phyloP scores from a whole-genome alignment of 2,888 invertebrate species.

The Gymnoscelis rufifasciata region DNA sequence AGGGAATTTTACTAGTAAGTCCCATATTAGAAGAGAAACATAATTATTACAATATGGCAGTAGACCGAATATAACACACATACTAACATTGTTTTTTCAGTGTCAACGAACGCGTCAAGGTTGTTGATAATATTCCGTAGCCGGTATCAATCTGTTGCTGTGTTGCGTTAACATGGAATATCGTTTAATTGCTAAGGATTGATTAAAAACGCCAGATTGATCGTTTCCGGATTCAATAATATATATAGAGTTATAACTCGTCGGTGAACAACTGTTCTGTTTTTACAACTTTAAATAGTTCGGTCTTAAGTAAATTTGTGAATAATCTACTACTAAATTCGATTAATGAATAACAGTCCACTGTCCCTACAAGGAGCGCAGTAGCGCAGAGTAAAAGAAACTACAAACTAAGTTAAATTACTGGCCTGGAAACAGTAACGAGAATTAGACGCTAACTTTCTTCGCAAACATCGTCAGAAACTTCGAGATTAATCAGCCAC shows the following conservation, averaged over 20 bases:
- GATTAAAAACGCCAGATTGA: conserved; percentile 13
- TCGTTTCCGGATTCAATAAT: conserved; percentile 6
- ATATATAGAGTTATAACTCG: background rate
- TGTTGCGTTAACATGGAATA: conserved; percentile 2
- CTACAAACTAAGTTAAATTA: conserved; percentile 20
- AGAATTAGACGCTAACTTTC: conserved; percentile 19
- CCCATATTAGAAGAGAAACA: too few species aligned
- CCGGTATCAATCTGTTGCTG: conserved; percentile 7
- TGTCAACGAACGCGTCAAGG: conserved; percentile 35
- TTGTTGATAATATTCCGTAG: conserved; percentile 23
- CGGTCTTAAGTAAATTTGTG: too few species aligned
- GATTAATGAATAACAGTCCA: conserved; percentile 10
- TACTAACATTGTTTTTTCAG: conserved; percentile 17
- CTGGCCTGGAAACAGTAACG: conserved; percentile 19
- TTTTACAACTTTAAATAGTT: too few species aligned
- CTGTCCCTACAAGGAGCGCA: too few species aligned
- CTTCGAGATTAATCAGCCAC: conserved; percentile 19
- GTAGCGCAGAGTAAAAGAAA: conserved; percentile 14
- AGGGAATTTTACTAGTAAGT: too few species aligned
- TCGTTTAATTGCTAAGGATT: conserved; percentile 1
- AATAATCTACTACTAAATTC: too few species aligned
- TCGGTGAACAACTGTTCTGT: too few species aligned
- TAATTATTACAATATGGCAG: background rate
- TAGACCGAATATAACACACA: background rate
- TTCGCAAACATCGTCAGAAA: conserved; percentile 20